Base-by-base conservation (phyloP, 92 coral and sea anemone genomes). In the Epizoanthus scotinus region DNA sequence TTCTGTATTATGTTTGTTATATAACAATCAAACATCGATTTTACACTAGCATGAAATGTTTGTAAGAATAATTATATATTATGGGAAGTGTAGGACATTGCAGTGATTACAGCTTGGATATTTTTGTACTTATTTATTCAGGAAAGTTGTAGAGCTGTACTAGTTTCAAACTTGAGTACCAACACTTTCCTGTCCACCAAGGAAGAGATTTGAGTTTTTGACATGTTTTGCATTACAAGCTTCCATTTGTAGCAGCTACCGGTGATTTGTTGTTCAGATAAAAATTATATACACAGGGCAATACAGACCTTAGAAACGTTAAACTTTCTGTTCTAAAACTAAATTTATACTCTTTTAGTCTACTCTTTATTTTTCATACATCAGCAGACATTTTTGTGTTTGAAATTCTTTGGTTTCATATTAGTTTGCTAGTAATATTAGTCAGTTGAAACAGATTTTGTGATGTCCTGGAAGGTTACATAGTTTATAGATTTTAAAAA, bases 121-220 rank as follows among this genome's bases (percentile, higher is more conserved):
- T 64, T 64, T 64, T 64, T 64, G 12, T 64, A 64, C 0, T 8
- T 64, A 64, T 64, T 64, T 29, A 64, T 64, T 64, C 31, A 20
- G 20, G 70, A 64, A 64, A 64, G 47, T 20, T 28, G 52, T 29
- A 44, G 31, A 2, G n/a, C 31, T 31, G 36, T 57, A 57, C 20
- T 13, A 27, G 44, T 64, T 64, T 64, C 12, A 5, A 27, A 27
- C 31, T 21, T 29, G 10, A 12, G 17, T 63, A 34, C 12, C 67
- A 22, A 27, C 38, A 27, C 67, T 63, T 63, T 63, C 40, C 40
- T 4, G 2, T 0, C 70, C 44, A 27, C 69, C 44, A 17, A 64
- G 36, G n/a, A 34, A 29, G 68, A 63, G 69, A 38, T 64, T 64
- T 29, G 17, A 29, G 22, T 64, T 64, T n/a, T 6, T 3, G 15